Base-by-base conservation (phyloP, 2,888 invertebrate genomes). In the Lochmaea capreae region DNA sequence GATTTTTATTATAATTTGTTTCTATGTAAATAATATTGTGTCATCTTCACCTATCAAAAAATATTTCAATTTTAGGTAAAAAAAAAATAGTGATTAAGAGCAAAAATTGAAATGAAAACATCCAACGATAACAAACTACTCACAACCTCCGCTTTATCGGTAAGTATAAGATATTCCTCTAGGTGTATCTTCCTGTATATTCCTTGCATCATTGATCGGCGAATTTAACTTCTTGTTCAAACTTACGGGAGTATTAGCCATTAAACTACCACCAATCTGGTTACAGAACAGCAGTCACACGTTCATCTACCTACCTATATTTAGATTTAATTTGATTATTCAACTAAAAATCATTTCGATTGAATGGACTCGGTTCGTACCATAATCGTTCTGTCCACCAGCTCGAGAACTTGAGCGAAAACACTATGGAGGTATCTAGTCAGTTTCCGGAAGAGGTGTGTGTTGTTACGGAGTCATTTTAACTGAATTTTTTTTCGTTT, bases 311-410 rank as follows among this genome's bases (percentile, higher is more conserved):
- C 49, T 59, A 43, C 26, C 71, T 58, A 42, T 65, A 58, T 71
- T 71, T 71, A 71, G 57, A 54, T 33, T 71, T 71, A 65, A 71
- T 71, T 71, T 65, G 65, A 71, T 71, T 71, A 71, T 68, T 68
- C 68, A 46, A 49, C 71, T 46, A 59, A 65, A 54, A 71, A 71
- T 43, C 58, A 71, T 42, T 61, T 52, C 65, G 59, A 58, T 4
- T 59, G 65, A 46, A 65, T 58, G 71, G 65, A 8, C 65, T 22
- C 14, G n/a, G 65, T 58, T 62, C 14, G 6, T 52, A n/a, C 16
- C 58, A 62, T 42, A 65, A 65, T 42, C 65, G 42, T 33, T 57
- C 54, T 70, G 71, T 65, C 46, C 65, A 65, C 54, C 70, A 63
- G 46, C 54, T n/a, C 18, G 65, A 43, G 26, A 61, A 43, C 57